A percentile compares a stretch with the other conserved stretches of the same genome.
Evolutionary conservation across 2,113 vertebrate species (phyloP).

Genomic region (Himantopus leucocephalus): DNA sequence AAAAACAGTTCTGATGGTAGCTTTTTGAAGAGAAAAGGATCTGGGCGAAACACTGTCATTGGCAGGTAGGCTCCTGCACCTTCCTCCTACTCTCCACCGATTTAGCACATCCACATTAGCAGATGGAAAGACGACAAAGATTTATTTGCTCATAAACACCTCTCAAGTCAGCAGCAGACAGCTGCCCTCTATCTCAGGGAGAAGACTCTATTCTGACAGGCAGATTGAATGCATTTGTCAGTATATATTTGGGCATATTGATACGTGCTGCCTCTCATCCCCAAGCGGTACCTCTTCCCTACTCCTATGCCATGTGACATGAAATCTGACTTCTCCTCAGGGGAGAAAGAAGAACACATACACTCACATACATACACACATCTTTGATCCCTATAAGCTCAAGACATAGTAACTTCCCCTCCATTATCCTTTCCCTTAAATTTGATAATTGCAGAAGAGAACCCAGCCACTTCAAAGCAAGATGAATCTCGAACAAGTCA

Average conservation of each 20-base stretch:
- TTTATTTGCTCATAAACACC: slow-evolving; percentile 26
- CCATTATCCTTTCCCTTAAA: not conserved
- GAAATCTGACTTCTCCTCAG: not conserved
- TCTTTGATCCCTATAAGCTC: not conserved
- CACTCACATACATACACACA: not conserved
- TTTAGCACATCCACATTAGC: not conserved
- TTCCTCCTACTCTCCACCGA: not conserved
- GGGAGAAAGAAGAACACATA: not conserved
- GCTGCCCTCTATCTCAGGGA: not conserved
- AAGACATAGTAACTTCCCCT: not conserved
- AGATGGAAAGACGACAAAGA: not conserved
- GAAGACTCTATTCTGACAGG: not conserved
- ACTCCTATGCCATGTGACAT: not conserved
- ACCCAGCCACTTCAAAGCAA: not conserved
- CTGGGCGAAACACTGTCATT: not conserved
- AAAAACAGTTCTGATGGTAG: not conserved
- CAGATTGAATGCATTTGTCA: not conserved
- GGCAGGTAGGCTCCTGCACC: not conserved
- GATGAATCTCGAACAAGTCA: not conserved
- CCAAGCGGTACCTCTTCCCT: not conserved
- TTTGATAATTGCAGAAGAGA: not conserved
- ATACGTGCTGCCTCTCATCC: not conserved
- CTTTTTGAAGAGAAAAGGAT: not conserved
- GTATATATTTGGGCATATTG: not conserved
- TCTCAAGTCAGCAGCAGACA: slow-evolving; percentile 20